Evolutionary conservation across 2,888 invertebrate species (phyloP).

Genomic region (Chymomyza caudatula): DNA sequence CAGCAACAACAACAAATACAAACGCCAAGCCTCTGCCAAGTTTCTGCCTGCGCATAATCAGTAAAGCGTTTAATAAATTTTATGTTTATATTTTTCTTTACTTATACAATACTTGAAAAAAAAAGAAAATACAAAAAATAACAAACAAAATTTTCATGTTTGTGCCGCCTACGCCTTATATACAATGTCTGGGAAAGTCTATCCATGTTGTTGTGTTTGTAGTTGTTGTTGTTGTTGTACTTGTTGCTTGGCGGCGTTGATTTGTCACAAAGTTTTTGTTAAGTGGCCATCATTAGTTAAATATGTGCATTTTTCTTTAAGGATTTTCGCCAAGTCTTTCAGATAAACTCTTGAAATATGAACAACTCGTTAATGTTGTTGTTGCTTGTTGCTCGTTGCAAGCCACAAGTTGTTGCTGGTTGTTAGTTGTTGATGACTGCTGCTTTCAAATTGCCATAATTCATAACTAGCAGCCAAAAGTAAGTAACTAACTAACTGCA

Average conservation of each 20-base stretch:
- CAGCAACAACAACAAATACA: conserved; percentile 30
- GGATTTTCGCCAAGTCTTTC: conserved; percentile 50
- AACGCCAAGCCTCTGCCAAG: background rate
- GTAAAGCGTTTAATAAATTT: conserved; percentile 69
- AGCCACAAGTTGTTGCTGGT: conserved; percentile 22
- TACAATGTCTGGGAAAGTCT: conserved; percentile 58
- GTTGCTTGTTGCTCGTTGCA: conserved; percentile 13
- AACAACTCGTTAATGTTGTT: conserved; percentile 42
- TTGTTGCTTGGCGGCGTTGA: conserved; percentile 53
- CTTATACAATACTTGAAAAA: conserved; percentile 10
- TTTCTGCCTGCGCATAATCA: conserved; percentile 66
- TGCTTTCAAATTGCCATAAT: conserved; percentile 62
- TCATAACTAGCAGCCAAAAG: conserved; percentile 47
- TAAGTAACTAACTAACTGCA: background rate
- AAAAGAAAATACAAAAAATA: background rate
- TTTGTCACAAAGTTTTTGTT: conserved; percentile 71
- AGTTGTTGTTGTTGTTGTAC: conserved; percentile 30
- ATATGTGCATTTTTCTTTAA: conserved; percentile 73
- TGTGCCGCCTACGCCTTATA: conserved; percentile 52
- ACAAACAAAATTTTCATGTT: conserved; percentile 9
- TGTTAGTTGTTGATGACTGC: conserved; percentile 15
- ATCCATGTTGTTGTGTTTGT: conserved; percentile 17
- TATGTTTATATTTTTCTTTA: conserved; percentile 55
- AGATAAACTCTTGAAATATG: conserved; percentile 52
- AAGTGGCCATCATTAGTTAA: conserved; percentile 72